Evolutionary conservation across 1,140 invertebrate species (phyloP).

Genomic region (Meloidogyne hapla): DNA sequence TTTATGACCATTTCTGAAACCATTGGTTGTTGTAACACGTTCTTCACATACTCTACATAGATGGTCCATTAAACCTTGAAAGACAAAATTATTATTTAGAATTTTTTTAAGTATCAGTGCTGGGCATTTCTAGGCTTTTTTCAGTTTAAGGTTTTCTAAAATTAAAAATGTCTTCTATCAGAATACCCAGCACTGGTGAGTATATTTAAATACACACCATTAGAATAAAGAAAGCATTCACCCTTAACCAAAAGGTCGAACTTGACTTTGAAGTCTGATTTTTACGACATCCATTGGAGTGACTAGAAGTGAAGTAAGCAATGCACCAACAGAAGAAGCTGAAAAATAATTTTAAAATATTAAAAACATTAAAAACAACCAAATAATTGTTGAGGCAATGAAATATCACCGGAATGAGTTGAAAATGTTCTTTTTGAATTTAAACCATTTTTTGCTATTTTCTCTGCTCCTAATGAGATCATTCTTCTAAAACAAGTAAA

Average conservation of each 20-base stretch:
- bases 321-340: conserved; percentile 48
- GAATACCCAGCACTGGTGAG: neutral
- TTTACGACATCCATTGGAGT: conserved; percentile 98
- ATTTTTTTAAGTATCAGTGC: neutral
- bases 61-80: conserved; percentile 83
- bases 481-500: neutral
- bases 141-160: too few species aligned
- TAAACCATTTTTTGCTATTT: neutral
- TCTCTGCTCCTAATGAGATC: neutral
- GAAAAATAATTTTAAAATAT: conserved; percentile 37
- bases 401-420: conserved; percentile 14
- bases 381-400: conserved; percentile 19
- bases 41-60: conserved; percentile 76
- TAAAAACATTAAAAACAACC: conserved; percentile 3
- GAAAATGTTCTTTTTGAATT: neutral
- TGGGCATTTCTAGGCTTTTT: too few species aligned
- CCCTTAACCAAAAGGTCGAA: conserved; percentile 78
- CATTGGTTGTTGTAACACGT: conserved; percentile 64
- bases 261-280: conserved; percentile 89
- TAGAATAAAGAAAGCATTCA: conserved; percentile 92
- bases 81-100: neutral
- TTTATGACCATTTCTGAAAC: conserved; percentile 34
- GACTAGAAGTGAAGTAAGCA: conserved; percentile 70
- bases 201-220: conserved; percentile 70
- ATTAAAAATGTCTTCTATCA: too few species aligned